Base-by-base conservation (phyloP, 2,113 vertebrate species). In the Dasyurus viverrinus region DNA sequence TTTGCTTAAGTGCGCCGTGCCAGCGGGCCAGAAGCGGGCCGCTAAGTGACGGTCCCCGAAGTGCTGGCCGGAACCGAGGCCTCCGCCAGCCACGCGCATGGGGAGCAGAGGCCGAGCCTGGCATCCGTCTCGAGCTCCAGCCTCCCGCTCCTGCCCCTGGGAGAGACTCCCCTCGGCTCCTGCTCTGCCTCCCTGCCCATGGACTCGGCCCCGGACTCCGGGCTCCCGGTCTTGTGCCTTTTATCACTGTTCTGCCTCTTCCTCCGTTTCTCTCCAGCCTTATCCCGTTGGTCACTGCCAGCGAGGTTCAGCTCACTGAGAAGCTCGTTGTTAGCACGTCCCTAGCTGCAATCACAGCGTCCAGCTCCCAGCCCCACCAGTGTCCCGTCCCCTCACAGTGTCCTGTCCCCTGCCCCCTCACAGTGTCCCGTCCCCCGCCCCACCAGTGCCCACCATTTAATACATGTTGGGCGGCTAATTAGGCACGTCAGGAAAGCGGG, bases 1-100 rank as follows among this genome's bases (percentile, higher is more conserved):
- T 95, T 97, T 97, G 97, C 89, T 96, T 98, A 98, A 98, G 98
- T 98, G 95, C 96, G 91, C 98, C 98, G 98, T 97, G 94, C 84
- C 97, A 95, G 92, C 92, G 94, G 52, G 60, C 92, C 93, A 96
- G 93, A 93, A 92, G 92, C 84, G 2, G 12, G 0, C 16, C 14
- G 14, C 60, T 94, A 95, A 94, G 93, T 84, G 95, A 94, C 26
- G 89, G 47, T 11, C 76, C 8, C 89, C 47, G 89, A 93, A 91
- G 48, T 54, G 50, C 22, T 54, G n/a, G 55, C 36, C 46, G 93
- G 95, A 54, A 92, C 46, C 30, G 93, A 95, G 94, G 60, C 57
- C 57, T 60, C 8, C 4, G 50, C 50, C 8, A 10, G 50, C 50
- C 0, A 9, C 10, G 50, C 10, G 0, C 10, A 9, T 1, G 50